Evolutionary conservation across 2,888 invertebrate genomes (phyloP).

Genomic region (Synanthedon andrenaeformis): DNA sequence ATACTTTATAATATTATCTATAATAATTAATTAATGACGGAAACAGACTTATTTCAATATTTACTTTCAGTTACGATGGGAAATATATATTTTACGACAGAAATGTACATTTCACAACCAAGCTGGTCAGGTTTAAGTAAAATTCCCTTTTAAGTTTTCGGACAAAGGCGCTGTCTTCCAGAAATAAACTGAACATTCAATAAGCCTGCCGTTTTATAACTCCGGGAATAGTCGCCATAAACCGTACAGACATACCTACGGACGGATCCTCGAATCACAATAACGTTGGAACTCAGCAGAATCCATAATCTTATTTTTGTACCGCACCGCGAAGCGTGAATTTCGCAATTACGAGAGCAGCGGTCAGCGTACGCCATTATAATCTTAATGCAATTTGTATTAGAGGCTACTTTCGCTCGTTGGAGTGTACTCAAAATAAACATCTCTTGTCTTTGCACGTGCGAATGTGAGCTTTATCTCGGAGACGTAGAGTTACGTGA

Average conservation of each 20-base stretch:
- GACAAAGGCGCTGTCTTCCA: constrained; percentile 61
- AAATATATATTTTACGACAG: no score
- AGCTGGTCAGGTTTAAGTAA: constrained; percentile 17
- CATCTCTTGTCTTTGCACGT: constrained; percentile 64
- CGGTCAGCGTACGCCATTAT: constrained; percentile 28
- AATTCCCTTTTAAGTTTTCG: constrained; percentile 17
- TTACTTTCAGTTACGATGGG: no score
- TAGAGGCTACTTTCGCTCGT: constrained; percentile 39
- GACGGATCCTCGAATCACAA: constrained; percentile 71
- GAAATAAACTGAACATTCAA: constrained; percentile 66
- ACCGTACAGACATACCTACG: constrained; percentile 64
- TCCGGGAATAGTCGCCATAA: constrained; percentile 68
- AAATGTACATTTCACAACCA: no score
- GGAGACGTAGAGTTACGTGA: constrained; percentile 47
- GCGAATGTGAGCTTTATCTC: constrained; percentile 67
- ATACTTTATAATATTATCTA: no score
- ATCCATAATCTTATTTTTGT: constrained; percentile 72
- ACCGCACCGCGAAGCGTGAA: constrained; percentile 69
- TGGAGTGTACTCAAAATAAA: constrained; percentile 57
- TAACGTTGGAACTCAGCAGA: constrained; percentile 67
- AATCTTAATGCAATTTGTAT: constrained; percentile 24
- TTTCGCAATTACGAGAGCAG: constrained; percentile 64
- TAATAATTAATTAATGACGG: no score
- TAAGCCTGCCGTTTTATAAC: constrained; percentile 59
- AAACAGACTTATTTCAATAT: no score